These are phyloP conservation scores for Sturmia bella DNA, from an alignment of 2,888 invertebrate genomes.

Conservation along the genomic window DNA sequence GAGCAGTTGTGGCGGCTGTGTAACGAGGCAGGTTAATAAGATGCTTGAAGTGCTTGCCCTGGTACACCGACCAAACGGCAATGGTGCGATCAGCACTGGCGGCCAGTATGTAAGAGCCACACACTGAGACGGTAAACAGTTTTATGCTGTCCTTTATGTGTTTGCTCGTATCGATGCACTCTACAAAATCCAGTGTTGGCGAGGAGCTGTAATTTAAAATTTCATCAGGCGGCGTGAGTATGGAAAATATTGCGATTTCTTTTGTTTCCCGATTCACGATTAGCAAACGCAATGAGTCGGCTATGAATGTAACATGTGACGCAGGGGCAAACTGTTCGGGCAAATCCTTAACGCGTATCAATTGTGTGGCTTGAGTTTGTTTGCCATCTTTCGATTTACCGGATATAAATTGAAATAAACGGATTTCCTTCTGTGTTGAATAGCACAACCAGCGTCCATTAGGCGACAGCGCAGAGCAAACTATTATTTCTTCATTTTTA, in stretches of 20 bases:
- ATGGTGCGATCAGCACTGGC: conserved; percentile 87
- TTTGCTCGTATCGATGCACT: conserved; percentile 79
- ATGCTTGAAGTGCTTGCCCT: conserved; percentile 81
- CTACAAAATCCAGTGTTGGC: conserved; percentile 77
- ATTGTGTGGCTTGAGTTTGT: conserved; percentile 60
- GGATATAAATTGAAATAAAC: conserved; percentile 82
- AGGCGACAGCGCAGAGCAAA: conserved; percentile 87
- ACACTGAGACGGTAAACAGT: conserved; percentile 82
- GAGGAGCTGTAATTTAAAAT: conserved; percentile 39
- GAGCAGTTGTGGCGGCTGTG: conserved; percentile 86
- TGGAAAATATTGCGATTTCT: conserved; percentile 81
- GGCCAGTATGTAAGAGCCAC: conserved; percentile 86
- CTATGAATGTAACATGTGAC: conserved; percentile 81
- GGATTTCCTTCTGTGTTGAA: conserved; percentile 86
- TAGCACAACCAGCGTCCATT: conserved; percentile 89
- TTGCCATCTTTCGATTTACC: conserved; percentile 72
- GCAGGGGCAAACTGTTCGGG: conserved; percentile 79
- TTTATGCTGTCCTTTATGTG: conserved; percentile 84
- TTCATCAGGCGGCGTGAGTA: conserved; percentile 74
- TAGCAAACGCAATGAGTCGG: conserved; percentile 81
- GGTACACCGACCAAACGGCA: conserved; percentile 84
- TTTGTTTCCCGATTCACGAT: conserved; percentile 80
- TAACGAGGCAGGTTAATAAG: conserved; percentile 87
- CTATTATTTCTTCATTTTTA: conserved; percentile 86
- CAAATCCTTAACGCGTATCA: conserved; percentile 79